Conservation (phyloP, 2,888 invertebrate genomes). For the Xylota segnis region DNA sequence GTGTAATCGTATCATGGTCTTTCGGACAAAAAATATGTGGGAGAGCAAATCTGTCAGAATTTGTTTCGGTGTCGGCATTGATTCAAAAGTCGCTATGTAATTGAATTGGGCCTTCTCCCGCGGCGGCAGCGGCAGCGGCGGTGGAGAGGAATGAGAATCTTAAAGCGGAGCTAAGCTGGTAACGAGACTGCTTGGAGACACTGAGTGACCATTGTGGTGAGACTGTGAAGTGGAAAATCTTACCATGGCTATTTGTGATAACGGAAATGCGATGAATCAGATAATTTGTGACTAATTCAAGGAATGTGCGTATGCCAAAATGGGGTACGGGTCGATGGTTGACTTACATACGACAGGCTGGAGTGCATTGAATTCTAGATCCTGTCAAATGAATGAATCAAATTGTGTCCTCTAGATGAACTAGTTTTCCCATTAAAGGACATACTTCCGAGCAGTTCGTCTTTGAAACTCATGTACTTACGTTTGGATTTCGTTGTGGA, state of each 20-base stretch:
- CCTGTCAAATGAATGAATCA: no score
- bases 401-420: no score
- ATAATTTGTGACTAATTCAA: background rate
- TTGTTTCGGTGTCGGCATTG: conserved; percentile 71
- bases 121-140: background rate
- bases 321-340: no score
- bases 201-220: conserved; percentile 15
- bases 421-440: no score
- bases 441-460: no score
- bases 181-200: conserved; percentile 66
- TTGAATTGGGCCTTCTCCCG: conserved; percentile 30
- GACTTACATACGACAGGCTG: no score
- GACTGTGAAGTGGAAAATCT: conserved; percentile 18
- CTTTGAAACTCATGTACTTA: no score
- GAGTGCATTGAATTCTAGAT: no score
- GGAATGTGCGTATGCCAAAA: background rate
- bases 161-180: conserved; percentile 36
- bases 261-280: conserved; percentile 17
- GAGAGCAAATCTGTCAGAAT: conserved; percentile 72
- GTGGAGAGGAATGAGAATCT: background rate
- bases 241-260: conserved; percentile 16
- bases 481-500: no score
- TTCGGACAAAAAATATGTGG: conserved; percentile 50
- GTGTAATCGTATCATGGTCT: conserved; percentile 69
- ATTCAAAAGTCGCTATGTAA: conserved; percentile 44